These are phyloP conservation scores for Mormyrus hasselquistii DNA, from an alignment of 2,797 vertebrate species.

Conservation along the genomic window DNA sequence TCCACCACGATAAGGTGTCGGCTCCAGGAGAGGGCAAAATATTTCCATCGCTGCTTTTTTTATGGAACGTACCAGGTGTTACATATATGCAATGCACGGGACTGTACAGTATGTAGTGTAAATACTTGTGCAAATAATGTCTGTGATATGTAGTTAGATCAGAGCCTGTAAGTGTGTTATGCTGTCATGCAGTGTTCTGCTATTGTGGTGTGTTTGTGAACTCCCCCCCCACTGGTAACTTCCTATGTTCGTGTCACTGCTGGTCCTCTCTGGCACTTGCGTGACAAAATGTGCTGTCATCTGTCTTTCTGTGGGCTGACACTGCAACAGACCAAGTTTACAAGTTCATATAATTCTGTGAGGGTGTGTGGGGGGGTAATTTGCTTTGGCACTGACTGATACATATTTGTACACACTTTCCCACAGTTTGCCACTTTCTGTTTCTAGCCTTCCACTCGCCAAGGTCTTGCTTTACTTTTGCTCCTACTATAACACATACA, in stretches of 20 bases:
- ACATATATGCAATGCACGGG: background rate
- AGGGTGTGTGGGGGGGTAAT: background rate
- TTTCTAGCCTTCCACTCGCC: background rate
- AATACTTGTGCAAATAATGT: background rate
- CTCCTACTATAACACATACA: background rate
- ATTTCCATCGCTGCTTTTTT: background rate
- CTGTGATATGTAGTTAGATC: background rate
- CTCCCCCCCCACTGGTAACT: background rate
- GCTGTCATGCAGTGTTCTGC: background rate
- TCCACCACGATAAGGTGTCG: too few relatives aligned
- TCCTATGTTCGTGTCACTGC: background rate
- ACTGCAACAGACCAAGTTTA: too few relatives aligned
- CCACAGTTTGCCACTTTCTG: background rate
- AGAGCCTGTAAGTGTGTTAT: background rate
- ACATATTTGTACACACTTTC: background rate
- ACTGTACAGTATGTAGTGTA: background rate
- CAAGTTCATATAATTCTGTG: too few relatives aligned
- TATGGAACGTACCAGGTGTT: background rate
- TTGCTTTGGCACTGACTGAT: background rate
- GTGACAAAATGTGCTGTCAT: background rate
- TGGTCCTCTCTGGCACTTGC: background rate
- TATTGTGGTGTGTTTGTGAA: background rate
- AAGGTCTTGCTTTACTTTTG: background rate
- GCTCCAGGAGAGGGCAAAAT: background rate
- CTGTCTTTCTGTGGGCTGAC: background rate